Evolutionary conservation across 2,113 vertebrate species (phyloP), one percentile per base, ranked within the genome.

Genomic region (Neolamprologus falcicula): DNA sequence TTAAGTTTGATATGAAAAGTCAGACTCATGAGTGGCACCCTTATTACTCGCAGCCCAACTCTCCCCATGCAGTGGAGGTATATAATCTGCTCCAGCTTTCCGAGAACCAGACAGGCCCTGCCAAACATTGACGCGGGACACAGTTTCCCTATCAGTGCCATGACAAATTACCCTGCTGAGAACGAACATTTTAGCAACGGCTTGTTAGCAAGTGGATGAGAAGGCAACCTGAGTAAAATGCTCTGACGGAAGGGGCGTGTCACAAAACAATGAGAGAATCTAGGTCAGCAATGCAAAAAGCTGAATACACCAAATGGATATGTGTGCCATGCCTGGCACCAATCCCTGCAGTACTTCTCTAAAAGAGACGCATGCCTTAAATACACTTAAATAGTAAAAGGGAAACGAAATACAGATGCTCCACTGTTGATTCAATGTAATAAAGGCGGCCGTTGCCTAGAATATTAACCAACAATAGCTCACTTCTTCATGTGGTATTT

Each of bases 251-350:
- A 88, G 86, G 80, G 85, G 93, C 13, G 79, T 90, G 89, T 93
- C 91, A 88, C 59, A 17, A 85, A 57, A 73, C 90, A 90, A 89
- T 57, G 13, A 55, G 7, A 87, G 73, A 90, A 95, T 92, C 47
- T 93, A 88, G 91, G 92, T 92, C 90, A 92, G 83, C 81, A 82
- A 83, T 82, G 61, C 61, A 80, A 86, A 83, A 63, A 82, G 83
- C 26, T 26, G 31, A 53, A 83, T 37, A 84, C 73, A 88, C 26
- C 31, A 40, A 26, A 16, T 40, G 24, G 52, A 82, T 47, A 14
- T 73, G 52, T 83, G 19, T 45, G 57, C 42, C n/a, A 37, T 21
- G 35, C 81, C 50, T 16, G 11, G 4, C 33, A 31, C 26, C 24
- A 78, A 47, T 57, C 45, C 6, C 11, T 7, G 8, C 9, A 54